Conservation (phyloP, 2,888 invertebrate species). For the Monochamus alternatus region DNA sequence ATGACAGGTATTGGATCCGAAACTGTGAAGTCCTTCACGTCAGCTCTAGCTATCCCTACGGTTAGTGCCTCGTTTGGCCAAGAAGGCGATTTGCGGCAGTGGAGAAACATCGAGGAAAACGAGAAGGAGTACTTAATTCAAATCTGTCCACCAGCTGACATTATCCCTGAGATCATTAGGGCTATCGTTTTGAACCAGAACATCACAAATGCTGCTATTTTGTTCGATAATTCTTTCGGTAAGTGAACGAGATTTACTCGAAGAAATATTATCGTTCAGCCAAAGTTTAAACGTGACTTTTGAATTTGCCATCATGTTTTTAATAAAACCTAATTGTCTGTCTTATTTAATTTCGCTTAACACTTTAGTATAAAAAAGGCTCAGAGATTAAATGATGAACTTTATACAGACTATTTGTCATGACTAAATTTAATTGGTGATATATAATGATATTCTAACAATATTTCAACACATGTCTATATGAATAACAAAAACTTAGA, state of each 20-base stretch:
- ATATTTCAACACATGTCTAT: too few relatives aligned
- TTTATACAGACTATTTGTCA: too few relatives aligned
- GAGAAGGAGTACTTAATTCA: constrained; percentile 86
- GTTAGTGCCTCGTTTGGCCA: constrained; percentile 90
- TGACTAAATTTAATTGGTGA: too few relatives aligned
- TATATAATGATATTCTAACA: too few relatives aligned
- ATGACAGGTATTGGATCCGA: constrained; percentile 87
- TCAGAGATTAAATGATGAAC: too few relatives aligned
- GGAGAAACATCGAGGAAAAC: constrained; percentile 82
- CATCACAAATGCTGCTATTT: constrained; percentile 92
- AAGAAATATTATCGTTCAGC: too few relatives aligned
- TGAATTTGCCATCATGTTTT: too few relatives aligned
- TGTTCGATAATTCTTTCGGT: constrained; percentile 92
- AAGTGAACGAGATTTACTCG: constrained; percentile 30
- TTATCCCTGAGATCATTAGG: constrained; percentile 87
- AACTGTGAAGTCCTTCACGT: constrained; percentile 88
- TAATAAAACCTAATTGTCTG: too few relatives aligned
- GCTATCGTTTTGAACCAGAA: constrained; percentile 88
- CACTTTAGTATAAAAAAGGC: too few relatives aligned
- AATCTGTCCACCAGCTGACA: constrained; percentile 88
- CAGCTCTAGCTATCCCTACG: constrained; percentile 86
- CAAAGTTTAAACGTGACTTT: too few relatives aligned
- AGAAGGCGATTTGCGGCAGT: constrained; percentile 86
- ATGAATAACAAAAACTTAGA: too few relatives aligned
- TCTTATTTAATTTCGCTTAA: too few relatives aligned